Conservation (phyloP, 2,113 vertebrate genomes). For the Thoracochromis brauschi region DNA sequence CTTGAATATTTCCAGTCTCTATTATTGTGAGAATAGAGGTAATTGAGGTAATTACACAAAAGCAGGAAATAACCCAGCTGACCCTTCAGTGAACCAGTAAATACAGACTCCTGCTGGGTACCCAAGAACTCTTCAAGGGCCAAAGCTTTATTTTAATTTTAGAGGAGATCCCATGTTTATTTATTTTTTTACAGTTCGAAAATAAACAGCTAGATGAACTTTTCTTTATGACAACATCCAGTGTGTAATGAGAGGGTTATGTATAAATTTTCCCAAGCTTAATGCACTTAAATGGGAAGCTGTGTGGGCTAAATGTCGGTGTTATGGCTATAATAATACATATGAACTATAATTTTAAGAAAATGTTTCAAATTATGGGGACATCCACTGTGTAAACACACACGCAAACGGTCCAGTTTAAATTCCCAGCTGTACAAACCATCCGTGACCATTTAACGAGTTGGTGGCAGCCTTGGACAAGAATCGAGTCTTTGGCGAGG, state of each 20-base stretch:
- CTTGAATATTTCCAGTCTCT: not conserved
- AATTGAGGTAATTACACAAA: not conserved
- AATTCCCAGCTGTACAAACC: not conserved
- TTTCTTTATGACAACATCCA: not conserved
- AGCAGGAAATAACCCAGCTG: not conserved
- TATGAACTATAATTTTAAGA: not conserved
- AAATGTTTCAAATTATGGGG: not conserved
- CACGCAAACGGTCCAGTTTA: not conserved
- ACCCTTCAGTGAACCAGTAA: not conserved
- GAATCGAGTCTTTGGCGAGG: not conserved
- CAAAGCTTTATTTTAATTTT: not conserved
- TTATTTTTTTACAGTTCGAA: not conserved
- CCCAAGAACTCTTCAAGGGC: not conserved
- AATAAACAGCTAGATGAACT: not conserved
- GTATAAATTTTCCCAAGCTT: not conserved
- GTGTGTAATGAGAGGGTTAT: not conserved
- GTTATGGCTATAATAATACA: not conserved
- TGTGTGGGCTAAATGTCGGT: not conserved
- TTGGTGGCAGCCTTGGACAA: conserved; percentile 15
- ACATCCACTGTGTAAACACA: not conserved
- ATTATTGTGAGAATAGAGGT: not conserved
- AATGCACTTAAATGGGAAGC: not conserved
- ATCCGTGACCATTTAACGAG: not conserved
- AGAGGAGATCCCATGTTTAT: not conserved
- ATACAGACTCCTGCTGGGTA: not conserved